Evolutionary conservation across 1,140 invertebrate species (phyloP).

Genomic region (Coelopa frigida): DNA sequence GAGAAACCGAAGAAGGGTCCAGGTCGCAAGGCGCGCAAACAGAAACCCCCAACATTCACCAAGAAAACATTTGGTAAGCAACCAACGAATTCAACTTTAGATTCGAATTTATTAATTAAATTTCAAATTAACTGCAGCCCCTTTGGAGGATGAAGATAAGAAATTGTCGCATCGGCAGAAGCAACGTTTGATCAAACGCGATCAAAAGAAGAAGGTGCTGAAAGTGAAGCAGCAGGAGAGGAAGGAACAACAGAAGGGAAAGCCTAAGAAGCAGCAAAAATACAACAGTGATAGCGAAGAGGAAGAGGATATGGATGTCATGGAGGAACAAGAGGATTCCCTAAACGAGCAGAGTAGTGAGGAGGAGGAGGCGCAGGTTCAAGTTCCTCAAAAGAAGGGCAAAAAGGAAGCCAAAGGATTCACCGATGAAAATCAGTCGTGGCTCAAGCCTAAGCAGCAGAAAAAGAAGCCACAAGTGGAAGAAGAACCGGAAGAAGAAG

Average conservation of each 20-base stretch:
- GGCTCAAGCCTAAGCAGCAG: constrained; percentile 57
- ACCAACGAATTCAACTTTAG: background rate
- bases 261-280: constrained; percentile 17
- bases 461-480: constrained; percentile 42
- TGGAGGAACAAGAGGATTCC: constrained; percentile 14
- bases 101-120: background rate
- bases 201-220: constrained; percentile 50
- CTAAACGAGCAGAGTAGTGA: constrained; percentile 16
- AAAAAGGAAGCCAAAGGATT: constrained; percentile 45
- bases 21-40: constrained; percentile 77
- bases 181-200: constrained; percentile 55
- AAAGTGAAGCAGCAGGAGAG: constrained; percentile 47
- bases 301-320: constrained; percentile 16
- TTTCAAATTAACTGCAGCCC: constrained; percentile 20
- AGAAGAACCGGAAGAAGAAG: constrained; percentile 7
- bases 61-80: constrained; percentile 44
- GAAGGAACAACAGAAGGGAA: constrained; percentile 16
- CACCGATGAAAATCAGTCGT: constrained; percentile 61
- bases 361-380: constrained; percentile 19
- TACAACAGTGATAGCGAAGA: constrained; percentile 38
- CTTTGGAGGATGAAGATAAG: constrained; percentile 45
- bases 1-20: constrained; percentile 69
- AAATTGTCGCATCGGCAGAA: constrained; percentile 62
- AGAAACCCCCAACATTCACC: constrained; percentile 66
- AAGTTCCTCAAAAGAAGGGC: constrained; percentile 11